phyloP scores from a whole-genome alignment of 1,140 invertebrate species.

The Drosophila kurseongensis region DNA sequence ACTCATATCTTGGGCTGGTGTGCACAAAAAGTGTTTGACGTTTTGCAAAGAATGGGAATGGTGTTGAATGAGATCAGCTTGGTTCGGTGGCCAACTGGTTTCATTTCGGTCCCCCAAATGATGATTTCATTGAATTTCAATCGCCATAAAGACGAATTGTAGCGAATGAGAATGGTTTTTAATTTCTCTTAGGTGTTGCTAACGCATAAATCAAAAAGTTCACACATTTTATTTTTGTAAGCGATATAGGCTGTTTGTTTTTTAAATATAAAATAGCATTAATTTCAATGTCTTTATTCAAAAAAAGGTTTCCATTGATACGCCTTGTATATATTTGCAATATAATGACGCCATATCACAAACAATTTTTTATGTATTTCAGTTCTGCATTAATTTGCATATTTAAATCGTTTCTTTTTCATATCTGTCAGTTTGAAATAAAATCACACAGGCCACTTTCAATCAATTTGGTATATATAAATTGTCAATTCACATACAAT shows the following conservation, averaged over 20 bases:
- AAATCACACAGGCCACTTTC: conserved; percentile 47
- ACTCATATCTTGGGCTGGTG: conserved; percentile 44
- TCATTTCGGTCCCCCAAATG: conserved; percentile 12
- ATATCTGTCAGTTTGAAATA: conserved; percentile 46
- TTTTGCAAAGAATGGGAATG: conserved; percentile 22
- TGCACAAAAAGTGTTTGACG: conserved; percentile 21
- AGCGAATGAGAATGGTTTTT: conserved; percentile 2
- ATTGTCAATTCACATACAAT: conserved; percentile 38
- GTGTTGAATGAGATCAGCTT: conserved; percentile 54
- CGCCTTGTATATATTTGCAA: conserved; percentile 12
- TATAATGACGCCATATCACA: conserved; percentile 37
- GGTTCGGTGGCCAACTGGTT: conserved; percentile 33
- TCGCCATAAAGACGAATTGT: conserved; percentile 1
- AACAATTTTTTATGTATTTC: conserved; percentile 15
- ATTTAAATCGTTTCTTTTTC: conserved; percentile 47
- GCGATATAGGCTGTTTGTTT: background rate
- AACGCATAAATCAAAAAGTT: background rate
- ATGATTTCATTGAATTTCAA: conserved; percentile 40
- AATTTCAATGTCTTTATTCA: conserved; percentile 1
- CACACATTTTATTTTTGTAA: background rate
- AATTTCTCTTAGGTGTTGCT: background rate
- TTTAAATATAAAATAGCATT: background rate
- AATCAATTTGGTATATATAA: conserved; percentile 34
- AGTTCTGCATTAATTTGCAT: conserved; percentile 51
- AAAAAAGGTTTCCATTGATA: conserved; percentile 15